Base-by-base conservation (phyloP, 2,888 invertebrate species). In the Idaea dimidiata region DNA sequence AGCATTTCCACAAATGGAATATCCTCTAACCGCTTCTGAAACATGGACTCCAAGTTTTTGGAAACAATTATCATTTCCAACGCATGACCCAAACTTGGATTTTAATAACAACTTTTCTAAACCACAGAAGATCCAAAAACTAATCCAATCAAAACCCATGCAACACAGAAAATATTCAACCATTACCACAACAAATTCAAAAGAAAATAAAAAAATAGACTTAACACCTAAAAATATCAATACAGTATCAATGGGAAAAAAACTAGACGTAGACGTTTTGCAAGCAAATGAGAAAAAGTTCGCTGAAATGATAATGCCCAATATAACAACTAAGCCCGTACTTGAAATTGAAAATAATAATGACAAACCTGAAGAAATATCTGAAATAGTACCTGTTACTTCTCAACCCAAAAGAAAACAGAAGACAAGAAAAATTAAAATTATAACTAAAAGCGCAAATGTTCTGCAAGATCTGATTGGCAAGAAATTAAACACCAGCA, bases 1-100 rank as follows among this genome's bases (percentile, higher is more conserved):
- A 8, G 62, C 67, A 17, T 91, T 88, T 72, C 89, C 89, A 17
- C 86, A 88, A 67, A 83, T 88, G 1, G 83, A 87, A 67, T 90
- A 88, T 73, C 90, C 90, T 14, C 67, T 85, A 7, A 79, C 74
- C 57, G 77, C 77, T 57, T 75, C 74, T 60, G 89, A 89, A 17
- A 80, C 80, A 6, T 88, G 87, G 89, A 69, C 64, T 17, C 82
- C 84, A 1, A 80, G 76, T 59, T 87, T 80, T 67, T 85, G 86
- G 83, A 80, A 80, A 62, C 69, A 71, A 32, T 64, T 75, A 33
- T 66, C 74, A 3, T 71, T 67, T 17, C 62, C 64, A 43, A 33
- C 69, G 43, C 59, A 68, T 16, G 61, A 74, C 57, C 57, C 61
- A 54, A 57, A 60, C 60, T 60, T 61, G 6, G 60, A 70, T 7